A percentile compares a stretch with the other conserved stretches of the same genome.
Evolutionary conservation across 2,888 invertebrate species (phyloP).

Genomic region (Cantharis rustica): DNA sequence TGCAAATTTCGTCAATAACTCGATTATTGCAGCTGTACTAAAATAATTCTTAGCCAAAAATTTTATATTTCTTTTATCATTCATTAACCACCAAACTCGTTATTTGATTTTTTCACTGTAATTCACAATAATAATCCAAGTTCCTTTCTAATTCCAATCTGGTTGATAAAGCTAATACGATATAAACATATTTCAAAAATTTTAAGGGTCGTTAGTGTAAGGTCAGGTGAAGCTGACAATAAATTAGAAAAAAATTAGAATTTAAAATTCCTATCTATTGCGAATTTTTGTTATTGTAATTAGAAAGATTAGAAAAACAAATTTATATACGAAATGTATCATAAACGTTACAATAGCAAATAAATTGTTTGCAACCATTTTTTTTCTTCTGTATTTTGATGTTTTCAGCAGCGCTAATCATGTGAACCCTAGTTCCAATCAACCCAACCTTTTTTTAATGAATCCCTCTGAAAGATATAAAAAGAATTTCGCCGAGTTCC

Average conservation of each 20-base stretch:
- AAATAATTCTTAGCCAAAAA: background rate
- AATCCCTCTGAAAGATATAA: too few species aligned
- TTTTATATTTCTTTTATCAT: background rate
- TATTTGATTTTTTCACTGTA: background rate
- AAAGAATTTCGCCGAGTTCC: too few species aligned
- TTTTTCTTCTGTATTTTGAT: background rate
- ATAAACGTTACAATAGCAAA: conserved; percentile 49
- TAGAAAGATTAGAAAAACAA: conserved; percentile 33
- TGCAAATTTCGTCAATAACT: background rate
- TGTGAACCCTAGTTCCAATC: too few species aligned
- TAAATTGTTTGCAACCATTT: conserved; percentile 49
- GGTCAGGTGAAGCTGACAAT: conserved; percentile 39
- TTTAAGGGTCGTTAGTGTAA: conserved; percentile 22
- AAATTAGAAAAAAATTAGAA: conserved; percentile 30
- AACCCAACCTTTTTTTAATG: too few species aligned
- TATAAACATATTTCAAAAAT: background rate
- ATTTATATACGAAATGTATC: conserved; percentile 48
- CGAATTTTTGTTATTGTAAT: conserved; percentile 31
- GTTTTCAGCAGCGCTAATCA: too few species aligned
- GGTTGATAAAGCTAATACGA: background rate
- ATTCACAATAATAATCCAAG: background rate
- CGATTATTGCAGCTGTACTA: background rate
- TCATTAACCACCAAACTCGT: background rate
- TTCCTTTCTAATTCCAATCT: background rate
- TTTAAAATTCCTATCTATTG: conserved; percentile 31